Evolutionary conservation across 2,888 invertebrate genomes (phyloP), one percentile per base, ranked within the genome.

Genomic region (Sinopyrophorus schimmeli): DNA sequence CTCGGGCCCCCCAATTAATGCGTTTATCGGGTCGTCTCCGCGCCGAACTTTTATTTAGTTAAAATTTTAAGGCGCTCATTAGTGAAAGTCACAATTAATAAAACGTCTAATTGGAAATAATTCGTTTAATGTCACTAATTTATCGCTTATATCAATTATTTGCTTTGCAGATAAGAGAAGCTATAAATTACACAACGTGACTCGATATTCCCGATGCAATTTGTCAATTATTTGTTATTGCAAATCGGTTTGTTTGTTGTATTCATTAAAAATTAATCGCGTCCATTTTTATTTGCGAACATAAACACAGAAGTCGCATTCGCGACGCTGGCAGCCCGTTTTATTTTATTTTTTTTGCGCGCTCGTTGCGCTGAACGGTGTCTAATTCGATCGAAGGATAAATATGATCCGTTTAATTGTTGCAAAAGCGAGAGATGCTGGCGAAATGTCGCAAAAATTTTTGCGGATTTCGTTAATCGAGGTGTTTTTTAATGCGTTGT

Each of bases 141-240:
- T 54, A 54, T 54, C 21, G 46, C 31, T 49, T 44, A 35, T 44
- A 48, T 44, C 42, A 42, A 41, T 54, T 54, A 50, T 54, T 47
- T 46, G 38, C 49, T 46, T 23, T 17, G 32, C 30, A 28, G 32
- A 47, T 49, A 42, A 38, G 49, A 42, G 39, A 26, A 20, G 32
- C 50, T 23, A 57, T 57, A 57, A 58, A 58, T 58, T 54, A 40
- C 46, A 35, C 35, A 31, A 44, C 55, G 55, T 55, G 53, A 55
- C 55, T 52, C 34, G 48, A 51, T 58, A 49, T 52, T 51, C 55
- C 42, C 30, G 43, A 58, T 48, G 46, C 47, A 58, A 58, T 58
- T 58, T 58, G 58, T 58, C 58, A 56, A 56, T 56, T 56, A 55
- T 52, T 54, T 54, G 52, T 53, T 56, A 40, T 40, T 46, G 44